Evolutionary conservation across 2,888 invertebrate genomes (phyloP).

Genomic region (Mayetiola destructor): DNA sequence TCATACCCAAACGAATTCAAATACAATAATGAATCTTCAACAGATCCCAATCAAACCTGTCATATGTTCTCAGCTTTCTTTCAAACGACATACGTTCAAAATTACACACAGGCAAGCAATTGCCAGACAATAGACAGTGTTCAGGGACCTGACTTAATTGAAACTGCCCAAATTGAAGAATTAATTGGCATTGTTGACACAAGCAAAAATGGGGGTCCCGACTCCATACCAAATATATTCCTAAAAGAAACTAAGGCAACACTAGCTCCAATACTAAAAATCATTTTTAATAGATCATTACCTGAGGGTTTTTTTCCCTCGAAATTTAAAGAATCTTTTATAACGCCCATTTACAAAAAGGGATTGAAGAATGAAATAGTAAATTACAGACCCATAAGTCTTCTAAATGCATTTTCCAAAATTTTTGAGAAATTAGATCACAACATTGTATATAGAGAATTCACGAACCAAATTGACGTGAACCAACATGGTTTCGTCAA

Average conservation of each 20-base stretch:
- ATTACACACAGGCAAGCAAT: too few species aligned
- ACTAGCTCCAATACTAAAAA: too few species aligned
- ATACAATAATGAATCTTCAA: too few species aligned
- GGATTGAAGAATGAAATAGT: neutral
- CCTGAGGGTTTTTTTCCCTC: neutral
- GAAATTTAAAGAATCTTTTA: neutral
- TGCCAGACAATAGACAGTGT: too few species aligned
- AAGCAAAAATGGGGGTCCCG: neutral
- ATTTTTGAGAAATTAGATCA: neutral
- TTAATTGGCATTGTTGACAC: neutral
- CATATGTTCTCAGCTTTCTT: too few species aligned
- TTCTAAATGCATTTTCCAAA: neutral
- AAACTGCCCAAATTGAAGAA: too few species aligned
- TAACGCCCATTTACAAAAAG: slow-evolving; percentile 4
- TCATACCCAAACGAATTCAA: too few species aligned
- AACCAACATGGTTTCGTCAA: neutral
- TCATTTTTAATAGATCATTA: neutral
- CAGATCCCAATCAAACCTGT: too few species aligned
- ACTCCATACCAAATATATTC: too few species aligned
- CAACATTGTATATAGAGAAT: neutral
- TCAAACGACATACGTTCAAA: too few species aligned
- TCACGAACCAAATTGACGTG: neutral
- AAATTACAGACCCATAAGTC: neutral
- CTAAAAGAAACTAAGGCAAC: too few species aligned
- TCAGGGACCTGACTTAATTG: too few species aligned